A percentile compares a stretch with the other conserved stretches of the same genome.
These are phyloP conservation scores for Corapipo altera DNA, from an alignment of 2,113 vertebrate species.

Conservation along the genomic window DNA sequence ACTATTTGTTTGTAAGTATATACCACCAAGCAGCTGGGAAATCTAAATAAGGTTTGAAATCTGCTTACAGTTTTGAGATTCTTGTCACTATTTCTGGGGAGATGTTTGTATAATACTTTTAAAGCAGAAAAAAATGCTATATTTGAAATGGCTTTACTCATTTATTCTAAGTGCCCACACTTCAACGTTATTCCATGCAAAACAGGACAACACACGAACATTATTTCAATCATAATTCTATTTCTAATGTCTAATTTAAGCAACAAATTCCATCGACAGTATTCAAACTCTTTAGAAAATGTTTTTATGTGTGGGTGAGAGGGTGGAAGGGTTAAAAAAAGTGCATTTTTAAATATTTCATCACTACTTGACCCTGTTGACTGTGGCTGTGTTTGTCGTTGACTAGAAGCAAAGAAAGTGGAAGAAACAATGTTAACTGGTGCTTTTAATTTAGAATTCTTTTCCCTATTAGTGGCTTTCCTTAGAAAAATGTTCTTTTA, in stretches of 20 bases:
- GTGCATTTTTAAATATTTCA: not conserved
- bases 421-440: not conserved
- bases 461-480: not conserved
- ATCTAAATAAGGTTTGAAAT: conserved; percentile 44
- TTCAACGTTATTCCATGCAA: not conserved
- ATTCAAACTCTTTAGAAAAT: not conserved
- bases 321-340: not conserved
- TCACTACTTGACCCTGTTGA: not conserved
- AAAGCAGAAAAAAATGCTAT: not conserved
- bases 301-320: not conserved
- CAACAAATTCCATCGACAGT: not conserved
- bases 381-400: not conserved
- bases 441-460: not conserved
- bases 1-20: not conserved
- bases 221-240: not conserved
- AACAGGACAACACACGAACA: not conserved
- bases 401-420: not conserved
- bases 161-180: not conserved
- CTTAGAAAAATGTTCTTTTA: not conserved
- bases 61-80: conserved; percentile 22
- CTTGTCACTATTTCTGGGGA: not conserved
- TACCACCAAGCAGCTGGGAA: conserved; percentile 4
- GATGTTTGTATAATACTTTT: not conserved
- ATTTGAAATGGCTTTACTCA: not conserved
- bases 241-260: not conserved